Conservation (phyloP, 2,113 vertebrate species). For the Patagioenas fasciata region DNA sequence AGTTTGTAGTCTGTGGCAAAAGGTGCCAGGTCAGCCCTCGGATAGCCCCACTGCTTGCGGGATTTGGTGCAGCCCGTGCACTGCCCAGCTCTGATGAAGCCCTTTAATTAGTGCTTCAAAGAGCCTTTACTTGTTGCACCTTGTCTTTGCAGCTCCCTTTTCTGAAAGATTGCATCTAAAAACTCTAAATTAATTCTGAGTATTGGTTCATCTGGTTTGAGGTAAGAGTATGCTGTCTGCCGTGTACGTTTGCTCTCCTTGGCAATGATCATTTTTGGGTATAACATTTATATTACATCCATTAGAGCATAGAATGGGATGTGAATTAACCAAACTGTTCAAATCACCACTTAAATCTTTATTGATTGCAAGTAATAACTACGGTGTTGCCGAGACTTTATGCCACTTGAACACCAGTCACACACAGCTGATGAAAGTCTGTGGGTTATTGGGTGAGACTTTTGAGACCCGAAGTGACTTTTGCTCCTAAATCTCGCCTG, state of each 20-base stretch:
- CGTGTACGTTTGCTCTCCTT: neutral
- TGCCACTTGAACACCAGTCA: neutral
- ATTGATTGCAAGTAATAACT: slow-evolving; percentile 37
- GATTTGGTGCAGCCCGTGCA: neutral
- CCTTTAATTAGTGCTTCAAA: neutral
- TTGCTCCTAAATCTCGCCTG: neutral
- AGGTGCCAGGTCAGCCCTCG: neutral
- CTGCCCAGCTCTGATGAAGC: accelerated
- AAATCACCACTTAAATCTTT: slow-evolving; percentile 50
- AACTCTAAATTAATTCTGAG: neutral
- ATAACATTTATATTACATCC: slow-evolving; percentile 46
- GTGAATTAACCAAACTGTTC: slow-evolving; percentile 50
- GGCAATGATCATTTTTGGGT: slow-evolving; percentile 2
- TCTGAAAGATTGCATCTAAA: neutral
- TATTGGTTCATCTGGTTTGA: neutral
- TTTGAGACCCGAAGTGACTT: neutral
- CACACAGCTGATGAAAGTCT: neutral
- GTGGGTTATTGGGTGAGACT: neutral
- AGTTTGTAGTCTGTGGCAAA: neutral
- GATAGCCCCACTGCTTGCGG: neutral
- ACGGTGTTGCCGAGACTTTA: neutral
- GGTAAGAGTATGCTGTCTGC: neutral
- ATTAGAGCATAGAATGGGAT: slow-evolving; percentile 37
- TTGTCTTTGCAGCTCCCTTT: neutral
- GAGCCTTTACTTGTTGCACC: neutral